These are phyloP conservation scores for Siniperca knerii DNA, from an alignment of 2,113 vertebrate species.

Conservation along the genomic window DNA sequence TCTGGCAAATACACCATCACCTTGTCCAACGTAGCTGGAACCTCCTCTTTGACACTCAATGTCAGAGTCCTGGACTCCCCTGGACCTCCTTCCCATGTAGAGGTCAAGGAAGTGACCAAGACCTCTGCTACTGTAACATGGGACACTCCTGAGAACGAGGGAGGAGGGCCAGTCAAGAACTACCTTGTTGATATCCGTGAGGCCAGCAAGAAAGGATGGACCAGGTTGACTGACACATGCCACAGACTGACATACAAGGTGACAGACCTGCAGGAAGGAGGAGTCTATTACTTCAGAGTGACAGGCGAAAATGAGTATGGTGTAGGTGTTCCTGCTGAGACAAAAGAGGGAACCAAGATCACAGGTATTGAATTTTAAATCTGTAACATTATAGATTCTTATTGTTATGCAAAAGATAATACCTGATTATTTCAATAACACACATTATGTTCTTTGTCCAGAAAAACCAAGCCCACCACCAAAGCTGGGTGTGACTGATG, in stretches of 20 bases:
- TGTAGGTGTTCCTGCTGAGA: constrained; percentile 90
- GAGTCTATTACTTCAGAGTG: constrained; percentile 95
- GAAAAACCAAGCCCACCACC: constrained; percentile 98
- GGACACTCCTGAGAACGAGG: constrained; percentile 98
- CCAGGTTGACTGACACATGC: constrained; percentile 92
- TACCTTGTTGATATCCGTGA: constrained; percentile 96
- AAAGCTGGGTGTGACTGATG: constrained; percentile 92
- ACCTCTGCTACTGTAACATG: constrained; percentile 92
- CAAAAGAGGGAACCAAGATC: constrained; percentile 95
- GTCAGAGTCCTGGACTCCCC: constrained; percentile 98
- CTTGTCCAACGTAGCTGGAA: constrained; percentile 91
- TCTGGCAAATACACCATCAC: constrained; percentile 97
- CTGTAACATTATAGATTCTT: not conserved
- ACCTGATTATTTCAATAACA: not conserved
- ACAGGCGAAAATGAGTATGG: constrained; percentile 97
- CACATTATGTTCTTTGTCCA: constrained; percentile 66
- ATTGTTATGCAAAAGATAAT: not conserved
- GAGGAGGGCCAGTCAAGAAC: constrained; percentile 96
- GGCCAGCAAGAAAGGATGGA: constrained; percentile 98
- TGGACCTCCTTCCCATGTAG: constrained; percentile 89
- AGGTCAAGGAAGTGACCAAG: constrained; percentile 92
- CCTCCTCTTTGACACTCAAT: constrained; percentile 89
- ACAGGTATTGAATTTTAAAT: constrained; percentile 86
- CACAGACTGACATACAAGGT: constrained; percentile 95
- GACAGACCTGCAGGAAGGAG: constrained; percentile 91